These are phyloP conservation scores for human DNA, from an alignment of 2,113 vertebrate species.

Conservation along the genomic window DNA sequence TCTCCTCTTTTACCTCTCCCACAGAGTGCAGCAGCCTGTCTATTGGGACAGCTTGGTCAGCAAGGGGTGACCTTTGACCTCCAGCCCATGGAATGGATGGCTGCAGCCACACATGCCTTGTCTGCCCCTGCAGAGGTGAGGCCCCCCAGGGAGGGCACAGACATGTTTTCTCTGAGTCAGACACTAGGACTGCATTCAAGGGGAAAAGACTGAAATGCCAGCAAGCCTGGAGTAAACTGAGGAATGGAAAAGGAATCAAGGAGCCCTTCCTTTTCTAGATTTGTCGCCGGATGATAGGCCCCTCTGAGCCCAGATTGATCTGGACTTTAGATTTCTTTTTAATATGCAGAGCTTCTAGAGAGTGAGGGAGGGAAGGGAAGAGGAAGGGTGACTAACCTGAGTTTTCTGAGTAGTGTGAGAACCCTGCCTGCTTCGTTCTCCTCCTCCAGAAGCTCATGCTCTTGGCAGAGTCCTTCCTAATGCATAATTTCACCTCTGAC, in stretches of 20 bases:
- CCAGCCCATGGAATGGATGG: constrained; percentile 72
- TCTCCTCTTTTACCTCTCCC: background rate
- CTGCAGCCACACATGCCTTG: constrained; percentile 50
- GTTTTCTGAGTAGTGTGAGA: background rate
- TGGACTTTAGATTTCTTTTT: background rate
- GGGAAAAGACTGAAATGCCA: background rate
- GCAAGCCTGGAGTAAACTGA: background rate
- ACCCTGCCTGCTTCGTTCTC: background rate
- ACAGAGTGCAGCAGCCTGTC: constrained; percentile 83
- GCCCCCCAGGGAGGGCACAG: background rate
- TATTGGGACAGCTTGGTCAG: constrained; percentile 81
- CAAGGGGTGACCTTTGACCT: constrained; percentile 76
- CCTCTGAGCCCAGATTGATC: background rate
- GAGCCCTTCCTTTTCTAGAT: background rate
- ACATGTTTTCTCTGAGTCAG: background rate
- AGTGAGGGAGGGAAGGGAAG: background rate
- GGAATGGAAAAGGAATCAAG: background rate
- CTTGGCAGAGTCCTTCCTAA: background rate
- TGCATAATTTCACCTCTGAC: background rate
- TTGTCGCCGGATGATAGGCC: background rate
- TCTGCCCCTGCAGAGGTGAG: constrained; percentile 81
- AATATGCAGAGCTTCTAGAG: background rate
- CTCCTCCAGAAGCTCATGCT: background rate
- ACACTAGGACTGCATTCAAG: background rate
- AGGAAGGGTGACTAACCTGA: background rate